A percentile compares a stretch with the other conserved stretches of the same genome.
Evolutionary conservation across 2,113 vertebrate species (phyloP).

Genomic region (Athene cunicularia): DNA sequence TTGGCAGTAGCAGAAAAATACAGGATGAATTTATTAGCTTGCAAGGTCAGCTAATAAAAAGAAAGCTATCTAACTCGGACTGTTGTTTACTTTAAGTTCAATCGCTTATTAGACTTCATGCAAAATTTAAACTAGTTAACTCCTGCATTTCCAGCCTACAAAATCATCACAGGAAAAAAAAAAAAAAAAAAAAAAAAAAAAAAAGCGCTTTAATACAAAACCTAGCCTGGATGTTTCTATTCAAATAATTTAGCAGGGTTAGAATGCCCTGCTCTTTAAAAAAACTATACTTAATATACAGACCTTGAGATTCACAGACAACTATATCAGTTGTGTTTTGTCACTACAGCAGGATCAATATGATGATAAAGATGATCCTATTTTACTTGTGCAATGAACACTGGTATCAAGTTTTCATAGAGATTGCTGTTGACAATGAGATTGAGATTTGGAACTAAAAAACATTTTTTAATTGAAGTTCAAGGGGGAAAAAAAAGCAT

Average conservation of each 20-base stretch:
- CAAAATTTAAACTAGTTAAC: slow-evolving; percentile 63
- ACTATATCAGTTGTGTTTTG: neutral
- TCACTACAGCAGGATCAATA: neutral
- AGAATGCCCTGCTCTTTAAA: neutral
- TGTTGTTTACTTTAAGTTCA: slow-evolving; percentile 14
- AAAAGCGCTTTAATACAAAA: neutral
- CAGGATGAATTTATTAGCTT: slow-evolving; percentile 80
- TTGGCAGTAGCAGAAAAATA: slow-evolving; percentile 80
- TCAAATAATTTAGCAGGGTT: neutral
- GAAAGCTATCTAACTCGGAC: slow-evolving; percentile 10
- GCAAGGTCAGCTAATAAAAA: slow-evolving; percentile 82
- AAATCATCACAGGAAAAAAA: neutral
- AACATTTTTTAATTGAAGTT: neutral
- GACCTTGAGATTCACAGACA: neutral
- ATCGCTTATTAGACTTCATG: neutral
- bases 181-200: neutral
- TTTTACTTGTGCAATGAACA: neutral
- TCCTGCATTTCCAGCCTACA: slow-evolving; percentile 35
- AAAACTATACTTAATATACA: neutral
- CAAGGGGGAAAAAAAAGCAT: neutral
- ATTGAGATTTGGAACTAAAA: neutral
- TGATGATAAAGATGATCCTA: neutral
- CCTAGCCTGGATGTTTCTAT: neutral
- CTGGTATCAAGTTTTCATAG: neutral
- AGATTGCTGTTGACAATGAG: neutral